Conservation (phyloP, 1,140 invertebrate genomes). For the Drosophila orena region DNA sequence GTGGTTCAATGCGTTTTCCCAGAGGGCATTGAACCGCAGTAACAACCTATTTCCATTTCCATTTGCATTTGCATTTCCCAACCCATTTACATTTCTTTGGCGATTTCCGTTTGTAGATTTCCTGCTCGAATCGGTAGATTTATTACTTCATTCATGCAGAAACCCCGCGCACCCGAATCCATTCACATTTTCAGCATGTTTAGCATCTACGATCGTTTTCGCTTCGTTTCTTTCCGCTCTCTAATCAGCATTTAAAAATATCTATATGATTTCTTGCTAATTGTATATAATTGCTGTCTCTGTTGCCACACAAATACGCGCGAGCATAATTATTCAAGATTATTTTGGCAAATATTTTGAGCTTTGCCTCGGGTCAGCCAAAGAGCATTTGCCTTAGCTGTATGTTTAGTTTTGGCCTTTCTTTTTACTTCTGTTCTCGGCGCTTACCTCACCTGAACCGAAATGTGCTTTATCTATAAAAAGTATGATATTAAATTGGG, state of each 20-base stretch:
- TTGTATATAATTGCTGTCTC: constrained; percentile 58
- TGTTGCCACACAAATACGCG: constrained; percentile 8
- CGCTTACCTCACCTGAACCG: constrained; percentile 47
- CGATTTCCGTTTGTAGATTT: constrained; percentile 38
- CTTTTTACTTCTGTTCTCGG: constrained; percentile 1
- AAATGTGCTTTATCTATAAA: constrained; percentile 26
- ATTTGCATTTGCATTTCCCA: constrained; percentile 14
- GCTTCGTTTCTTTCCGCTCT: constrained; percentile 3
- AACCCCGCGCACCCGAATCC: constrained; percentile 1
- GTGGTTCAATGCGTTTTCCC: constrained; percentile 8
- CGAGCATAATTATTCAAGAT: constrained; percentile 64
- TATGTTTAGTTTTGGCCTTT: constrained; percentile 14
- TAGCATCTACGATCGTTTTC: constrained; percentile 16
- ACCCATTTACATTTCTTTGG: constrained; percentile 40
- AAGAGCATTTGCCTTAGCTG: background rate
- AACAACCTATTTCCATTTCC: constrained; percentile 16
- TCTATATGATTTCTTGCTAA: constrained; percentile 41
- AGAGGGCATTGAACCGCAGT: constrained; percentile 18
- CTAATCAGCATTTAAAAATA: constrained; percentile 59
- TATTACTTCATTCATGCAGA: constrained; percentile 45
- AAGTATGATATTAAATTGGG: constrained; percentile 8
- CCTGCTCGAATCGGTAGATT: constrained; percentile 16
- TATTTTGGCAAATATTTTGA: constrained; percentile 56
- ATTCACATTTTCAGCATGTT: constrained; percentile 13
- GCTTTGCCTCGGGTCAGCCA: constrained; percentile 38